Conservation (phyloP, 2,113 vertebrate species). For the Hylia prasina region DNA sequence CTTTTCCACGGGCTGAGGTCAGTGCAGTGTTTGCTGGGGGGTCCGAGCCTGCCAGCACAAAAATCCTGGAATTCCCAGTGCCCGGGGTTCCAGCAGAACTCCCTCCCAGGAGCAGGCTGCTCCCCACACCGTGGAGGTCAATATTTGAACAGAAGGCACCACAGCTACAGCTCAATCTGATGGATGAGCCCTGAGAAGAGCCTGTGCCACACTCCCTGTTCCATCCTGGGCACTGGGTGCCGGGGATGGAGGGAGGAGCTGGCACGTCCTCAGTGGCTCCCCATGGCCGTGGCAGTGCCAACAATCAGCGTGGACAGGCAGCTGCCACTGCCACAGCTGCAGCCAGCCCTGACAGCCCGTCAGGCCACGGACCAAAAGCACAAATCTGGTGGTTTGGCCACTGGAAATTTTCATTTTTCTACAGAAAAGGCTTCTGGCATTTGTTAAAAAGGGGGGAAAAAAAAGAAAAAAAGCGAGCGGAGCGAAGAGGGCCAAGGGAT, state of each 20-base stretch:
- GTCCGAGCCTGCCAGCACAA: no score
- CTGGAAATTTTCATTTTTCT: not conserved
- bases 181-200: not conserved
- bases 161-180: not conserved
- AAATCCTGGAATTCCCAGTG: not conserved
- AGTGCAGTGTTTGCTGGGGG: not conserved
- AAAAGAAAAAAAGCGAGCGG: not conserved
- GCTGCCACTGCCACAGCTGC: not conserved
- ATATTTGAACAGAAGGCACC: not conserved
- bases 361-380: not conserved
- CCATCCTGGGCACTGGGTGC: fast-evolving
- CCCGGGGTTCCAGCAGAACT: not conserved
- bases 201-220: not conserved
- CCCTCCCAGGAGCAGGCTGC: not conserved
- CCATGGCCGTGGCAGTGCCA: not conserved
- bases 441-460: not conserved
- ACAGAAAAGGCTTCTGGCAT: not conserved
- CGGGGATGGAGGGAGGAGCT: fast-evolving
- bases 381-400: not conserved
- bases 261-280: not conserved
- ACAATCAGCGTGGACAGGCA: not conserved
- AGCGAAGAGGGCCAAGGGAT: not conserved
- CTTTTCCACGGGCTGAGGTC: not conserved
- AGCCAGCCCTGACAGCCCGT: not conserved
- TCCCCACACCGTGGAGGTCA: fast-evolving